Base-by-base conservation (phyloP, 2,797 vertebrate species). In the Clangula hyemalis region DNA sequence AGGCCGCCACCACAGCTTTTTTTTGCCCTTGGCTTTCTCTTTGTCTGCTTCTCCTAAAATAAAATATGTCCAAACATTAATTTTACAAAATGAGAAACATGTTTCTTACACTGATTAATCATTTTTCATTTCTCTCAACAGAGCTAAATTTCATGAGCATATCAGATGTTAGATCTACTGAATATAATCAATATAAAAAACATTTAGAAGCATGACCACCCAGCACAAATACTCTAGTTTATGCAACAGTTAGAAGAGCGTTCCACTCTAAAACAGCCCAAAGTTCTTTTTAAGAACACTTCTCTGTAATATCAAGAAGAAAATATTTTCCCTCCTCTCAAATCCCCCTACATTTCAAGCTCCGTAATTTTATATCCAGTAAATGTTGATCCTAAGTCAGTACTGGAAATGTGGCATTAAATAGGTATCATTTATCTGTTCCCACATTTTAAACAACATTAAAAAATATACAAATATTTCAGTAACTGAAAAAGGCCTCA, bases 1-100 rank as follows among this genome's bases (percentile, higher is more conserved):
- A 98, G 99, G 99, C 98, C 99, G 99, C 99, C 99, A 99, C 99
- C 99, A 99, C 99, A 99, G 99, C 99, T 99, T 99, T 99, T 99
- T 99, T 99, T 99, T 99, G 99, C 98, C 98, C 98, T 99, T 99
- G 99, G 98, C 98, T 99, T 99, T 99, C 98, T 99, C 98, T 99
- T 98, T 99, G 97, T 99, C 99, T 99, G 99, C 99, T 99, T 98
- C 97, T 98, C 99, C 99, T 99, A 99, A 99, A 99, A 99, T 98
- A 98, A 99, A 98, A 99, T 98, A 99, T 94, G 98, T 98, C 98
- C 98, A 99, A 98, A 98, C 96, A 99, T 99, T 99, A 99, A 98
- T 98, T 98, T 98, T 97, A 94, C 87, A 97, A 97, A 98, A 93
- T 92, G 91, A 98, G 94, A 98, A 97, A 97, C 96, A 98, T 68